These are phyloP conservation scores for Plagodis pulveraria DNA, from an alignment of 2,888 invertebrate species.

Conservation along the genomic window DNA sequence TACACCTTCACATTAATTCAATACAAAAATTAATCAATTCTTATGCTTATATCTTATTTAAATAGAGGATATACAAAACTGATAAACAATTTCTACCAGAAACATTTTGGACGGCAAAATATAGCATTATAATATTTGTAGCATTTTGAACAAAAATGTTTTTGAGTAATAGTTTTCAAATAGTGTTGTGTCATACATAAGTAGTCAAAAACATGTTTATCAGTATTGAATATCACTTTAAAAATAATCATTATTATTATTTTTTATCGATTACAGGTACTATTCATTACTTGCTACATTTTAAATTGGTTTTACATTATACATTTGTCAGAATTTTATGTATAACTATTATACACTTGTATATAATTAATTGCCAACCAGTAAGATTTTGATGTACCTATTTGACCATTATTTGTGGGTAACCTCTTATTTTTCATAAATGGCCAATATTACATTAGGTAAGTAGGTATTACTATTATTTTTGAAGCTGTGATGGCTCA, in stretches of 20 bases:
- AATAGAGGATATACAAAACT: conserved; percentile 25
- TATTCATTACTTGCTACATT: conserved; percentile 48
- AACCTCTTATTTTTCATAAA: too few relatives aligned
- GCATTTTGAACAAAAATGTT: too few relatives aligned
- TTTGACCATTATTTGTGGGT: too few relatives aligned
- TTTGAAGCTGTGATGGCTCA: too few relatives aligned
- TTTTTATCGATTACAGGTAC: conserved; percentile 52
- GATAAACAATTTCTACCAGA: conserved; percentile 13
- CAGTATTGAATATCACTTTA: conserved; percentile 20
- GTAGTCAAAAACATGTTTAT: conserved; percentile 5
- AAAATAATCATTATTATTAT: conserved; percentile 11
- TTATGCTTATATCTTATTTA: conserved; percentile 8
- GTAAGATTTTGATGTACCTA: too few relatives aligned
- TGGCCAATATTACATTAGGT: too few relatives aligned
- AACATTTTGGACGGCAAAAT: conserved; percentile 30
- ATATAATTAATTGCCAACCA: background rate
- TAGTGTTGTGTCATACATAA: too few relatives aligned
- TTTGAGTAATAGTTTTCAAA: too few relatives aligned
- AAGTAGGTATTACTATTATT: too few relatives aligned
- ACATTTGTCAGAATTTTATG: conserved; percentile 17
- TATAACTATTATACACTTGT: too few relatives aligned
- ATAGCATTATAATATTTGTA: conserved; percentile 11
- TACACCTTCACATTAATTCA: background rate
- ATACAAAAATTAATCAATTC: conserved; percentile 7
- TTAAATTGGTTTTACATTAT: conserved; percentile 36